Evolutionary conservation across 2,113 vertebrate genomes (phyloP), one percentile per base, ranked within the genome.

Genomic region (Eurypyga helias): DNA sequence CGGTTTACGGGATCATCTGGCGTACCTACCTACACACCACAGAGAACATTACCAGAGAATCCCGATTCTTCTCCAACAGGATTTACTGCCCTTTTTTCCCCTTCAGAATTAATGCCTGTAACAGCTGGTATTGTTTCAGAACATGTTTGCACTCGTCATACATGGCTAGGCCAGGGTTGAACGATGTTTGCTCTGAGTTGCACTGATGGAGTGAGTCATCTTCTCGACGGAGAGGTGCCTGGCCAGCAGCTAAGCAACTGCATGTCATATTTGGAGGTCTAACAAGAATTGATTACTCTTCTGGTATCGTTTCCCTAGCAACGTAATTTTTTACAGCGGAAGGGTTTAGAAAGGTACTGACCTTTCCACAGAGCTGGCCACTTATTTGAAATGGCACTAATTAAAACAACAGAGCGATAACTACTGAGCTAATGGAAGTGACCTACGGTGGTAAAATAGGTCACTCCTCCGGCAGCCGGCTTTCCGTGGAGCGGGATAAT

Each of bases 211-310:
- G 36, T 97, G 96, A 98, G 73, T 96, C 95, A 96, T 49, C 75
- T n/a, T 12, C 61, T 33, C 6, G 36, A 48, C 33, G 1, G 73
- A 91, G 80, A 85, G 16, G 78, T 29, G 66, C 73, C 67, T 17
- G 92, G 64, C 72, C 85, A 83, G 97, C 96, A 97, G 95, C 97
- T 90, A 81, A 93, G 97, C 95, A 97, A 96, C 96, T 34, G 58
- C 65, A 19, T 29, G 87, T 65, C 29, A 25, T 13, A 20, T 55
- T 10, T 33, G 6, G 77, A 45, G 92, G 9, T 34, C 93, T 91
- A 94, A 93, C 87, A 21, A 66, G 89, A 87, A 93, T 28, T 52
- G 62, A 97, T 97, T 62, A 90, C 91, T 90, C 70, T 57, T 54
- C 93, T 2, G 4, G 64, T 52, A 58, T 34, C 2, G n/a, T 94